A percentile compares a stretch with the other conserved stretches of the same genome.
phyloP scores from a whole-genome alignment of 2,888 invertebrate genomes.

The Microdon myrmicae region DNA sequence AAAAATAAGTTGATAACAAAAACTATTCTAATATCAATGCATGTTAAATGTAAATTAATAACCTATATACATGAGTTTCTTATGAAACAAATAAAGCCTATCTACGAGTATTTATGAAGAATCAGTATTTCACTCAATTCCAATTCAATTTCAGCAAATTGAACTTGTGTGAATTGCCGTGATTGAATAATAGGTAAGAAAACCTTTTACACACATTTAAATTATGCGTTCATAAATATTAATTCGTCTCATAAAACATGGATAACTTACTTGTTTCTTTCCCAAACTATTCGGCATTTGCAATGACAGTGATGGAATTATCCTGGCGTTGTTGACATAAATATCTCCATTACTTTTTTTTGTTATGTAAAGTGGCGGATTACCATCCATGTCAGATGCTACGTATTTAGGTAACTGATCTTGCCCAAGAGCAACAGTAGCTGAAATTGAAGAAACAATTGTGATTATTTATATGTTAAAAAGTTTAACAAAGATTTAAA shows the following conservation, averaged over 20 bases:
- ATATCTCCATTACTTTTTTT: conserved; percentile 76
- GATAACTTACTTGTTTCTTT: conserved; percentile 71
- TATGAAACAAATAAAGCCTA: too few species aligned
- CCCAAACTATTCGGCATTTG: conserved; percentile 71
- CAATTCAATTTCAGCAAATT: conserved; percentile 1
- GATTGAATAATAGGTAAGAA: conserved; percentile 2
- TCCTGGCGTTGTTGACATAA: conserved; percentile 87
- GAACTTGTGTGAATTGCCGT: background rate
- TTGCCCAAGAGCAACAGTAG: conserved; percentile 79
- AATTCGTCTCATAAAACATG: background rate
- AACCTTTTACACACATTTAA: background rate
- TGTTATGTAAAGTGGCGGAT: conserved; percentile 87
- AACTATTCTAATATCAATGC: too few species aligned
- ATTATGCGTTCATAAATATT: background rate
- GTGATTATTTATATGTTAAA: too few species aligned
- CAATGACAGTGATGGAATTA: conserved; percentile 76
- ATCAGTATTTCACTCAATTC: conserved; percentile 4
- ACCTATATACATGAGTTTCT: too few species aligned
- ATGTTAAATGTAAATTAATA: too few species aligned
- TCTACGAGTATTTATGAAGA: too few species aligned
- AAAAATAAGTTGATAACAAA: too few species aligned
- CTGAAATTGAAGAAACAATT: conserved; percentile 74
- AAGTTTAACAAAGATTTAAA: too few species aligned
- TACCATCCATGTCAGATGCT: conserved; percentile 83
- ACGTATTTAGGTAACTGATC: conserved; percentile 71